Base-by-base conservation (phyloP, 2,113 vertebrate genomes). In the Rostratula benghalensis region DNA sequence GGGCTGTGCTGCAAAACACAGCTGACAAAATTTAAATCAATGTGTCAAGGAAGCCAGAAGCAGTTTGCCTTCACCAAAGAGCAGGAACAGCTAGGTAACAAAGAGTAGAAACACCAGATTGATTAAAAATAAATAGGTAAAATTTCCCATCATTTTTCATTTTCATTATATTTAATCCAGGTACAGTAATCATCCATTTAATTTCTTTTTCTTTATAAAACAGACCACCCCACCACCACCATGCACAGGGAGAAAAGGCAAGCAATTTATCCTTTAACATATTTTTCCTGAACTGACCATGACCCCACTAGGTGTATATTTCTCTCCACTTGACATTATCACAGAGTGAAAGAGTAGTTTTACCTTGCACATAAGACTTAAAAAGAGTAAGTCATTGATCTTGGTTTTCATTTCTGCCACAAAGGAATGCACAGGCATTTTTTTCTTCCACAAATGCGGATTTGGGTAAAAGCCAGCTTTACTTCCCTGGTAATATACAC, bases 361-460 rank as follows among this genome's bases (percentile, higher is more conserved):
- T 97, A 97, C 95, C 95, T 97, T 97, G 96, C 93, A 87, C 91
- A 57, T 77, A 89, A 87, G 93, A 80, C 95, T 94, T 94, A 91
- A 87, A 92, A 94, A 94, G 93, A 97, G 69, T 81, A 87, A 93
- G 89, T 67, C 96, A 95, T 97, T 94, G 96, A 97, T 97, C 96
- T 97, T 83, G 91, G 96, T 94, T 97, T 97, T 97, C 89, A 63
- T 96, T 97, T 94, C 95, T 97, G 96, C 91, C 96, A 91, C 95
- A 91, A 61, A 94, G 78, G 91, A 94, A 91, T 11, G 54, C 87
- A 60, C 45, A 27, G 83, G 81, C 74, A 79, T 95, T 97, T 96
- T 96, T 95, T 96, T 93, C 86, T 94, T 93, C 88, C 91, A 69
- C 77, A 87, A 94, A 87, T 80, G 89, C 0, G 45, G 95, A 89